Base-by-base conservation (phyloP, 2,113 vertebrate genomes). In the Alexandromys fortis region DNA sequence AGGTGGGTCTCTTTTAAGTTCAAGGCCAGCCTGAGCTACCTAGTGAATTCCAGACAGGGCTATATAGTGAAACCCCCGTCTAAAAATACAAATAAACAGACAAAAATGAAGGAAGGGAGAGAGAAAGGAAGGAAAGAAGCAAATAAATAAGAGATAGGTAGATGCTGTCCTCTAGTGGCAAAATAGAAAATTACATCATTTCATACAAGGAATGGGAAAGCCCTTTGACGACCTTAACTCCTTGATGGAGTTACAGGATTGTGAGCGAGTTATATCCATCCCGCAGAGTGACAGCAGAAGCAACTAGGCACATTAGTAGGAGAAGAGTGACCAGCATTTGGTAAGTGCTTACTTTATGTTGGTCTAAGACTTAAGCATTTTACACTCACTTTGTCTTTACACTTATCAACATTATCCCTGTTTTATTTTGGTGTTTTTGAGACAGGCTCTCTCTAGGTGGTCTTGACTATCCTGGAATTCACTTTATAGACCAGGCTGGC, bases 161-260 rank as follows among this genome's bases (percentile, higher is more conserved):
- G 33, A n/a, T 90, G 94, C 92, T 96, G 95, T 83, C 75, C 82
- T 90, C 94, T 21, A 82, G 95, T 95, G 97, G 96, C 75, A 65
- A 47, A 49, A 9, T 85, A 7, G 33, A 30, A 87, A 83, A 81
- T 83, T 79, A 83, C 94, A 95, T 28, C 12, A 17, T 68, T 61
- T 52, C 58, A 12, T 38, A 8, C 38, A 2, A 5, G 2, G n/a
- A 7, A 1, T 7, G 73, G 1, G n/a, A 55, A n/a, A 26, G n/a
- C 1, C 1, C 45, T 24, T 52, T 28, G 42, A 11, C 33, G 35
- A 42, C 33, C n/a, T 45, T 42, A 55, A 10, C 19, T 24, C 12
- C n/a, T 65, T 3, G 0, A 55, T 0, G 14, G 52, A 55, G 52
- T 55, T 55, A 28, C 1, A 8, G 22, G 67, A 21, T 9, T 52